Percentiles rank a stretch among this genome's conserved stretches.
These are phyloP conservation scores for Aldrovandia affinis DNA, from an alignment of 2,797 vertebrate species.

Conservation along the genomic window DNA sequence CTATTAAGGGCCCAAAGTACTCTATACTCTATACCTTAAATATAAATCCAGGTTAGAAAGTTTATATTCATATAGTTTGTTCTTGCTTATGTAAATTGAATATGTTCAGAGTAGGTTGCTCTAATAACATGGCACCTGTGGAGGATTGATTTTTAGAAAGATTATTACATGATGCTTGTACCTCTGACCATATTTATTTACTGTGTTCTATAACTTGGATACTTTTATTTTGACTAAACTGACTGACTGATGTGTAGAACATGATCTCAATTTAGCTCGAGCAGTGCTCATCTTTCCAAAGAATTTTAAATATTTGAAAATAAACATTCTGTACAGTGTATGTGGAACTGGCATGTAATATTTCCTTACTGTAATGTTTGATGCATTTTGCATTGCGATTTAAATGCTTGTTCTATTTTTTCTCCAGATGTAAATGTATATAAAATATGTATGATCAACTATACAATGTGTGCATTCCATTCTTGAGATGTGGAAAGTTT, in stretches of 20 bases:
- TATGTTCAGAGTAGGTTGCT: background rate
- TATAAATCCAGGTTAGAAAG: background rate
- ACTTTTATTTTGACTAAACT: background rate
- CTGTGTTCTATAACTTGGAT: too few species aligned
- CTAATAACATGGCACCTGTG: background rate
- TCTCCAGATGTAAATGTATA: background rate
- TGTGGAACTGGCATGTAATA: background rate
- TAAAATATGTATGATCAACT: conserved; percentile 7
- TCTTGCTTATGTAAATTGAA: background rate
- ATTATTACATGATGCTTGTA: background rate
- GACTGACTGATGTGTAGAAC: background rate
- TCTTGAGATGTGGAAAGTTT: background rate
- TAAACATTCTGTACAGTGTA: background rate
- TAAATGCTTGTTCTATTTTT: conserved; percentile 2
- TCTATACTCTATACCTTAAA: background rate
- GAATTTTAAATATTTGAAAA: background rate
- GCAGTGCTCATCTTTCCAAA: conserved; percentile 13
- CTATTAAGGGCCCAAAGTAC: background rate
- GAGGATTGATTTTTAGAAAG: background rate
- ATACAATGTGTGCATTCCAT: background rate
- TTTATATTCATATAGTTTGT: background rate
- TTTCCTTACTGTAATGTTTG: conserved; percentile 13
- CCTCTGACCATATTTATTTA: background rate
- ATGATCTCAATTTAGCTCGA: background rate
- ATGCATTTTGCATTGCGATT: background rate